Percentiles rank a stretch among this genome's conserved stretches.
Conservation (phyloP, 2,113 vertebrate genomes). For the Butastur rufipennis region DNA sequence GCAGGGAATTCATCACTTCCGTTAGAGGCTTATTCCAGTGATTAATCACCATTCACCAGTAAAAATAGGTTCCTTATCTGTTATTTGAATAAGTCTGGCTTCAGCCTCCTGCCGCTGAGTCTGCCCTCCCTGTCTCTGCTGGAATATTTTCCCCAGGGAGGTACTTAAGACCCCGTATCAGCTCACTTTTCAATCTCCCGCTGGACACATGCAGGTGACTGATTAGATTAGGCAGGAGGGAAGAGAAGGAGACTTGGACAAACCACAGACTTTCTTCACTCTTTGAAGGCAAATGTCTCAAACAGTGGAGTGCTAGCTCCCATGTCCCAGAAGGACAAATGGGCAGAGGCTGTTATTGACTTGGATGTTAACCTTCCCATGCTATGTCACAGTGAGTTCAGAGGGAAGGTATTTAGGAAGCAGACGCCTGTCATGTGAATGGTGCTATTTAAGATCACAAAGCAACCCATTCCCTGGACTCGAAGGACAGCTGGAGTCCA, state of each 20-base stretch:
- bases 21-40: not conserved
- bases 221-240: not conserved
- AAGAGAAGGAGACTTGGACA: not conserved
- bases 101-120: not conserved
- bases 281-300: not conserved
- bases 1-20: not conserved
- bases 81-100: not conserved
- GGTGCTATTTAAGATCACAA: not conserved
- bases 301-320: not conserved
- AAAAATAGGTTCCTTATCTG: not conserved
- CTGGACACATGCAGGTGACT: not conserved
- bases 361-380: not conserved
- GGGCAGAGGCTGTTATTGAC: not conserved
- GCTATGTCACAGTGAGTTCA: not conserved
- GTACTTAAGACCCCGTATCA: not conserved
- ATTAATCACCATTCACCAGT: not conserved
- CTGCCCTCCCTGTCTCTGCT: not conserved
- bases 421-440: not conserved
- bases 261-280: not conserved
- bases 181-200: not conserved
- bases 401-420: conserved; percentile 39
- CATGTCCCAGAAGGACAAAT: not conserved
- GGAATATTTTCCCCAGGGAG: not conserved
- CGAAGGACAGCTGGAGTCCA: conserved; percentile 1
- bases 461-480: not conserved